Evolutionary conservation across 2,113 vertebrate genomes (phyloP).

Genomic region (Silurus glanis): DNA sequence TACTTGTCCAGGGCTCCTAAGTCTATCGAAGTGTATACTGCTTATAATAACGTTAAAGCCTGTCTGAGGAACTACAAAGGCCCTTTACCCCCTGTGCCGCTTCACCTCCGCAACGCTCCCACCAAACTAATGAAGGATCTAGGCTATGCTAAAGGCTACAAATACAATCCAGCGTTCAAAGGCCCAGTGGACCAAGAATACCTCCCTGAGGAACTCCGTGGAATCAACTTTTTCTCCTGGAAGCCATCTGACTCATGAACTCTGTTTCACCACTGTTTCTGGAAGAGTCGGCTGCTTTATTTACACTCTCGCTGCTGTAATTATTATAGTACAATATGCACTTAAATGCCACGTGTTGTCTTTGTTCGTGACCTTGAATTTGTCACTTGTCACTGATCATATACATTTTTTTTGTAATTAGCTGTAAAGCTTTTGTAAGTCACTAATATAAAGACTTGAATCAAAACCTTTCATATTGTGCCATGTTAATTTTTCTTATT

Average conservation of each 20-base stretch:
- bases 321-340: neutral
- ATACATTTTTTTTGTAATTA: constrained; percentile 6
- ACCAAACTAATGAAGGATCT: constrained; percentile 90
- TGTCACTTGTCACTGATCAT: neutral
- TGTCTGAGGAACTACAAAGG: constrained; percentile 86
- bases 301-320: neutral
- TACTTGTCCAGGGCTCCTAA: constrained; percentile 91
- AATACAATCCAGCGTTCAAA: constrained; percentile 86
- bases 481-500: neutral
- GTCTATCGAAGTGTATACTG: constrained; percentile 85
- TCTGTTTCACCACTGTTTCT: neutral
- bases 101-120: constrained; percentile 92
- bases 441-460: neutral
- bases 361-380: neutral
- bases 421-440: neutral
- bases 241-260: constrained; percentile 56
- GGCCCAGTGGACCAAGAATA: constrained; percentile 85
- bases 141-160: constrained; percentile 89
- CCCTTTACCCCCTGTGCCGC: constrained; percentile 86
- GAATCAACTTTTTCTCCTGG: constrained; percentile 81
- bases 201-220: constrained; percentile 82
- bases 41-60: constrained; percentile 85
- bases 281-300: neutral
- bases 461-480: neutral
- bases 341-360: neutral